Evolutionary conservation across 1,140 invertebrate genomes (phyloP).

Genomic region (Amphibalanus amphitrite): DNA sequence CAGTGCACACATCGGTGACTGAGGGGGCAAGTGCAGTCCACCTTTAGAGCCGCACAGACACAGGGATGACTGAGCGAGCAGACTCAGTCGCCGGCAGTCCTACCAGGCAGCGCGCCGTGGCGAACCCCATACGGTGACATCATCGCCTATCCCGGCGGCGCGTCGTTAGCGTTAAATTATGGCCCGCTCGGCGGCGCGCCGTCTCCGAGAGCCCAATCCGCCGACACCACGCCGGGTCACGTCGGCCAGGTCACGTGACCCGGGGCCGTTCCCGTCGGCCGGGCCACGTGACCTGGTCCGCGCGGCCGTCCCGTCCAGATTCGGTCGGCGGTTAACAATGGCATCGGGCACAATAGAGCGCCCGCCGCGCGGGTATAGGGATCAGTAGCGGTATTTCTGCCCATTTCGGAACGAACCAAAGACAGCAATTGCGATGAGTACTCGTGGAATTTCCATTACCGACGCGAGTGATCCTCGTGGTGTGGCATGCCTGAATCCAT

Average conservation of each 20-base stretch:
- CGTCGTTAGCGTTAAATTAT: not conserved
- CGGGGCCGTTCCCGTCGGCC: too few species aligned
- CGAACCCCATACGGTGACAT: not conserved
- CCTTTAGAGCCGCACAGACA: not conserved
- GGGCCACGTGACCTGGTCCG: not conserved
- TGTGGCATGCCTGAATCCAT: too few species aligned
- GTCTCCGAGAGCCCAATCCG: not conserved
- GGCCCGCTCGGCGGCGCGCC: too few species aligned
- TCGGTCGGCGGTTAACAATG: not conserved
- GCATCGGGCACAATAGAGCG: not conserved
- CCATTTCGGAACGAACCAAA: too few species aligned
- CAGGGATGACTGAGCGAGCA: not conserved
- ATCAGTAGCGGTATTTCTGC: not conserved
- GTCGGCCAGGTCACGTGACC: not conserved
- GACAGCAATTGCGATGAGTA: too few species aligned
- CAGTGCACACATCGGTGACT: too few species aligned
- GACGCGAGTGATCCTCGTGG: too few species aligned
- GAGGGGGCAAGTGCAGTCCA: too few species aligned
- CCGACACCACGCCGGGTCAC: not conserved
- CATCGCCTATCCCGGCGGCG: not conserved
- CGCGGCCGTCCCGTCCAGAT: not conserved
- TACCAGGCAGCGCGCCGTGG: too few species aligned
- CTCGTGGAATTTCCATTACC: too few species aligned
- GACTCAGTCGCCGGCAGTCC: not conserved
- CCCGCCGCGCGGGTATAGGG: not conserved